Evolutionary conservation across 1,140 invertebrate genomes (phyloP), one percentile per base, ranked within the genome.

Genomic region (Drosophila ficusphila): DNA sequence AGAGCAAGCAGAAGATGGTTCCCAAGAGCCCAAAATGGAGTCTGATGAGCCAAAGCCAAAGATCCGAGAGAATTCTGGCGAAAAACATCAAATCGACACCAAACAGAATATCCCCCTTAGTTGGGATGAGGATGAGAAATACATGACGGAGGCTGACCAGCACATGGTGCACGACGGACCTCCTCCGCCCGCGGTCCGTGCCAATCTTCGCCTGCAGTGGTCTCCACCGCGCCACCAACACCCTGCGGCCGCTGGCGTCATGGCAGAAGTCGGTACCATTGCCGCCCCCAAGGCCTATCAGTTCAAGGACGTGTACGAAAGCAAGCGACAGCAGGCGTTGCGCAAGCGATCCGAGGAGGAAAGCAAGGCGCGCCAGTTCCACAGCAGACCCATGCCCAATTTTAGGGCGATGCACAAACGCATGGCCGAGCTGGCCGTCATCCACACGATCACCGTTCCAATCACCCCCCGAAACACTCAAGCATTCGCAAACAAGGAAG

Each of bases 331-430:
- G 25, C 49, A 46, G 29, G 67, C 62, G 2, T 9, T 79, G 7
- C 70, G 52, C 0, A 69, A 42, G 8, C 70, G 64, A 8, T 8
- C 31, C 8, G 58, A 72, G 9, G 78, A 91, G 18, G 78, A 90
- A 27, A 89, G 74, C 0, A 91, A 88, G 54, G 75, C 64, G 6
- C 79, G 88, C 0, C 48, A 89, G 52, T 91, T 91, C 39, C 81
- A 81, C 11, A 90, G 90, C 19, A 56, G 85, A 0, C 90, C 90
- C 3, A 75, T 78, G 46, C 90, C 90, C 2, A 91, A 91, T 16
- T 91, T 90, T 12, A 75, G 38, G 19, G 65, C 48, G 1, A 9
- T 70, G 12, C 90, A 90, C 19, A 71, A 72, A 31, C 77, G 72
- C 3, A 18, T 89, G 5, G 39, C 67, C 0, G 57, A 76, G 0